Percentiles rank a stretch among this genome's conserved stretches.
phyloP scores from a whole-genome alignment of 2,113 vertebrate species.

The Myotis lucifugus region DNA sequence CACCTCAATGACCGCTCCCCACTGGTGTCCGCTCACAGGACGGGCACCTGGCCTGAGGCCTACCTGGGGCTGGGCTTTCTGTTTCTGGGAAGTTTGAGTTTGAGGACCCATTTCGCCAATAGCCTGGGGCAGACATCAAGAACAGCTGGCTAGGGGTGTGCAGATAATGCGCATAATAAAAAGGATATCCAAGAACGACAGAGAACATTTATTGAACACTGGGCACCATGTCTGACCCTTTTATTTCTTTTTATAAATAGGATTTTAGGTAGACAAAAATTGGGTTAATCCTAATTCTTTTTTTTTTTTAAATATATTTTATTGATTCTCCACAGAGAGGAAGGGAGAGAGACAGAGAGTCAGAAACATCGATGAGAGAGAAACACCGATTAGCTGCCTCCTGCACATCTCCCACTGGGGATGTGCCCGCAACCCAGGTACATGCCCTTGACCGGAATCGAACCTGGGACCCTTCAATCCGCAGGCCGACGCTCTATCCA shows the following conservation, averaged over 20 bases:
- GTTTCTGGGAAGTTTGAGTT: neutral
- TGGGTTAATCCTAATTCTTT: neutral
- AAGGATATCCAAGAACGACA: neutral
- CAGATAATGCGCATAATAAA: neutral
- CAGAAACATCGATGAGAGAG: too few relatives aligned
- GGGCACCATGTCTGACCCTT: neutral
- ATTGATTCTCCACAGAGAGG: too few relatives aligned
- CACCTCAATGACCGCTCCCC: neutral
- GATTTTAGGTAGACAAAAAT: neutral
- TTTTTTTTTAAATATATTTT: too few relatives aligned
- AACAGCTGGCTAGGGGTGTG: neutral
- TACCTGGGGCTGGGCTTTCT: neutral
- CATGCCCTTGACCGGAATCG: too few relatives aligned
- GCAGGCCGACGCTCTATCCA: too few relatives aligned
- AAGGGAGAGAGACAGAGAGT: too few relatives aligned
- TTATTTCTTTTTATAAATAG: slow-evolving; percentile 28
- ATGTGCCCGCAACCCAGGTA: too few relatives aligned
- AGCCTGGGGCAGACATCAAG: neutral
- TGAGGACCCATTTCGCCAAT: neutral
- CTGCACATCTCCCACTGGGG: too few relatives aligned
- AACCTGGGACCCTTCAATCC: too few relatives aligned
- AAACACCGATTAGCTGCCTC: too few relatives aligned
- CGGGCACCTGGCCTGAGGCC: neutral
- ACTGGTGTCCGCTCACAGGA: neutral
- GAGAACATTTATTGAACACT: neutral